phyloP scores from a whole-genome alignment of 1,140 invertebrate genomes.

The Chlorops oryzae region DNA sequence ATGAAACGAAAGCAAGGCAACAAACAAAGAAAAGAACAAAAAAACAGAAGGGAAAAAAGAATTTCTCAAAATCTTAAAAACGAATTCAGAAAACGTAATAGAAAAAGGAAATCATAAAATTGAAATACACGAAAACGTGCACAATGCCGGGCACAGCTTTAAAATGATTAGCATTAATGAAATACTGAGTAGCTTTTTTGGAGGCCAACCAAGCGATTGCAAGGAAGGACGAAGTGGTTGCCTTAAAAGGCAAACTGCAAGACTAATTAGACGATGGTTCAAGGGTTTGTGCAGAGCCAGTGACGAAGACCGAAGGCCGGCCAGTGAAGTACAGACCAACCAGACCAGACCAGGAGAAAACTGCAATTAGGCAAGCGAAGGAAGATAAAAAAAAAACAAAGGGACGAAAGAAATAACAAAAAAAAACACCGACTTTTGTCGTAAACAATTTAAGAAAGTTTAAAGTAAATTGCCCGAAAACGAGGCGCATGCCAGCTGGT shows the following conservation, averaged over 20 bases:
- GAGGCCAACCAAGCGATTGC: neutral
- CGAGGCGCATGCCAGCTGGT: no score
- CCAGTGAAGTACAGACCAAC: neutral
- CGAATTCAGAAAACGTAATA: conserved; percentile 9
- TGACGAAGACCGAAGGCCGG: neutral
- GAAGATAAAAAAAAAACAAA: conserved; percentile 16
- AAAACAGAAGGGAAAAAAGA: neutral
- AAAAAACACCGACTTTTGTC: conserved; percentile 20
- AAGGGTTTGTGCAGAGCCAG: neutral
- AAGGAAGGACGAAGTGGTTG: conserved; percentile 1
- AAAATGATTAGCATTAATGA: conserved; percentile 44
- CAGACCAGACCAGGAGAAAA: conserved; percentile 17
- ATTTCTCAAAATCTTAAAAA: neutral
- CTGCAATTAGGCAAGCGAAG: conserved; percentile 26
- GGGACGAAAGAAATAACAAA: neutral
- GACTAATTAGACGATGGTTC: conserved; percentile 32
- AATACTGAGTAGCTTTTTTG: neutral
- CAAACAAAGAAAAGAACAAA: conserved; percentile 17
- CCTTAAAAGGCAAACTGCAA: conserved; percentile 37
- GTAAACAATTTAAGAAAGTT: conserved; percentile 43
- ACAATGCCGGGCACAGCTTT: no score
- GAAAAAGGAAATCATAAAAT: conserved; percentile 35
- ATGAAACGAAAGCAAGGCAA: conserved; percentile 2
- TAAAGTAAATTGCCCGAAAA: no score
- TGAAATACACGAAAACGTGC: no score